Base-by-base conservation (phyloP, 2,797 vertebrate species). In the Tenualosa thibaudeaui region DNA sequence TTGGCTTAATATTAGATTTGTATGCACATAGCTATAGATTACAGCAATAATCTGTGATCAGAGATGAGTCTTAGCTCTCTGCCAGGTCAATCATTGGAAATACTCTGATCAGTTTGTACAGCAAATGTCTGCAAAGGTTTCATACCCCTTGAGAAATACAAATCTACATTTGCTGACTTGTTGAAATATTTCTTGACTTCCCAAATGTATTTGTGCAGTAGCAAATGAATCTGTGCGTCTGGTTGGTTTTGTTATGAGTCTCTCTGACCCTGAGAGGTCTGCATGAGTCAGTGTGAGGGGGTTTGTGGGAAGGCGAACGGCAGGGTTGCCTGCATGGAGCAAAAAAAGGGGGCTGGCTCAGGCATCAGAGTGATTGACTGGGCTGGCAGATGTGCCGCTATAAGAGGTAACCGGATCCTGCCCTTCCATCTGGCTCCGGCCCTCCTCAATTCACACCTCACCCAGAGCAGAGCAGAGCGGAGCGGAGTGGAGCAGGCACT, bases 401-500 rank as follows among this genome's bases (percentile, higher is more conserved):
- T 96, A 96, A 96, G 96, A 97, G 97, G 97, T 97, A 97, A 97
- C 96, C 95, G 94, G 96, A 97, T 97, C 95, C 96, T 96, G 94
- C 95, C 95, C 95, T 94, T 96, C 96, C 97, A 97, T 97, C 96
- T 97, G 97, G 96, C 96, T 96, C 93, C 93, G 95, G 96, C 95
- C 95, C 95, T 96, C 95, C 96, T 96, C 96, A 96, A 96, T 97
- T 97, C 96, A 97, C 97, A 97, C 96, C 96, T 96, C 91, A 92
- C 94, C 93, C 82, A 94, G 95, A 96, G 95, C 96, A 95, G 94
- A 22, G 54, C 54, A 7, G 17, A 56, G 54, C 19, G 19, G 54
- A 56, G 54, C 3, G 19, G 50, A 46, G 43, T 2, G 43, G 43
- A 51, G 50, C 50, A 19, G 54, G 54, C 54, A 7, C 54, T 4